phyloP scores from a whole-genome alignment of 2,797 vertebrate genomes.

The Menidia menidia region DNA sequence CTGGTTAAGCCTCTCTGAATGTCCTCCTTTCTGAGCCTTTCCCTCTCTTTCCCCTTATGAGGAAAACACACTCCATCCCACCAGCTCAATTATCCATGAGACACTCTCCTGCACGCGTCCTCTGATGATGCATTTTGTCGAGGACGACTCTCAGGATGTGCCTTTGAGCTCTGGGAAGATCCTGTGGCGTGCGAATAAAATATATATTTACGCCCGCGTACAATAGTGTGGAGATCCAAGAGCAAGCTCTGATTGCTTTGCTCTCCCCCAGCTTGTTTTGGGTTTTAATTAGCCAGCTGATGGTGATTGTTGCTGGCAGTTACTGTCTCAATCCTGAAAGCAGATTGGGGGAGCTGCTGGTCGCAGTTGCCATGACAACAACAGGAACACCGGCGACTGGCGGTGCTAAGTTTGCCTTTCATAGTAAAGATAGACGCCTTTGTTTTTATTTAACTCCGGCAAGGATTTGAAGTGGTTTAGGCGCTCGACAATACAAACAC shows the following conservation, averaged over 20 bases:
- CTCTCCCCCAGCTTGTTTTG: slow-evolving; percentile 6
- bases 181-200: background rate
- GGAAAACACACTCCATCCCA: slow-evolving; percentile 59
- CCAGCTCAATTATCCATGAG: slow-evolving; percentile 68
- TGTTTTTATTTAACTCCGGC: slow-evolving; percentile 28
- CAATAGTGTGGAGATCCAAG: background rate
- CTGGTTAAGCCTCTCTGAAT: slow-evolving; percentile 71
- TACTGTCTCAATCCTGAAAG: slow-evolving; percentile 6
- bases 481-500: slow-evolving; percentile 30
- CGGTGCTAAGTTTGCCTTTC: slow-evolving; percentile 43
- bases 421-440: slow-evolving; percentile 45
- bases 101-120: slow-evolving; percentile 60
- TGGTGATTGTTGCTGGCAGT: slow-evolving; percentile 19
- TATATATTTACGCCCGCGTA: background rate
- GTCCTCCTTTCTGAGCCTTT: slow-evolving; percentile 61
- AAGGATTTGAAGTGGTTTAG: slow-evolving; percentile 4
- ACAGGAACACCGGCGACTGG: slow-evolving; percentile 22
- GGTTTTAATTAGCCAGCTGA: slow-evolving; percentile 45
- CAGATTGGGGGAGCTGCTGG: slow-evolving; percentile 24
- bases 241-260: background rate
- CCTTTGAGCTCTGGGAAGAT: slow-evolving; percentile 32
- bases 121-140: slow-evolving; percentile 43
- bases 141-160: slow-evolving; percentile 46
- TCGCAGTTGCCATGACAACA: slow-evolving; percentile 70
- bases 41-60: slow-evolving; percentile 51